Base-by-base conservation (phyloP, 2,888 invertebrate species). In the Parascotia fuliginaria region DNA sequence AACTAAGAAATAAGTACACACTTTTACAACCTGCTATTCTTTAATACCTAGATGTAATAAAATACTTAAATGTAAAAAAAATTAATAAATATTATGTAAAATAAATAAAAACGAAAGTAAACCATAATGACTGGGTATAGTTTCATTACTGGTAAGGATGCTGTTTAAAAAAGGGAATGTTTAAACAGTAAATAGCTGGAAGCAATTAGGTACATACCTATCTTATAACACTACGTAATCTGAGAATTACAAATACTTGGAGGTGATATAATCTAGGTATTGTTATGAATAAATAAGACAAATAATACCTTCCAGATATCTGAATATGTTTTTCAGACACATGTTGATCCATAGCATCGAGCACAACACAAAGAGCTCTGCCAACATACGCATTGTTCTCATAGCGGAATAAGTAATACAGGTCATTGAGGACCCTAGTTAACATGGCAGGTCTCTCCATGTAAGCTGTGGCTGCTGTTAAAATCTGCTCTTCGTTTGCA, bases 291-390 rank as follows among this genome's bases (percentile, higher is more conserved):
- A 19, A 11, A 29, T n/a, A 14, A 31, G 9, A 31, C 12, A 31
- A 1, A 13, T 13, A 6, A 9, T 39, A 96, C 97, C 96, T 96
- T 83, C 97, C 97, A 40, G 96, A 96, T 73, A 98, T 98, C 86
- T 99, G 98, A 71, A 99, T 97, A 72, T 97, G 96, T 77, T 96
- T 96, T 69, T 98, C 97, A 50, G 93, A 92, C 7, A 96, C 93
- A 91, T 99, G 97, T 68, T 95, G 94, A 67, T 96, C 96, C 98
- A 99, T 98, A 0, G 97, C 97, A 75, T 96, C 95, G 32, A 99
- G 93, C 9, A 99, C 97, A 22, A 97, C 94, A 67, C 94, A 94
- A 11, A 98, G 90, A 2, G 97, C 96, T 52, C 95, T 94, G 55
- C 95, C 95, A 46, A 96, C 94, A 75, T 95, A 94, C 45, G 94